phyloP scores from a whole-genome alignment of 2,113 vertebrate genomes.

The Trogon surrucura region DNA sequence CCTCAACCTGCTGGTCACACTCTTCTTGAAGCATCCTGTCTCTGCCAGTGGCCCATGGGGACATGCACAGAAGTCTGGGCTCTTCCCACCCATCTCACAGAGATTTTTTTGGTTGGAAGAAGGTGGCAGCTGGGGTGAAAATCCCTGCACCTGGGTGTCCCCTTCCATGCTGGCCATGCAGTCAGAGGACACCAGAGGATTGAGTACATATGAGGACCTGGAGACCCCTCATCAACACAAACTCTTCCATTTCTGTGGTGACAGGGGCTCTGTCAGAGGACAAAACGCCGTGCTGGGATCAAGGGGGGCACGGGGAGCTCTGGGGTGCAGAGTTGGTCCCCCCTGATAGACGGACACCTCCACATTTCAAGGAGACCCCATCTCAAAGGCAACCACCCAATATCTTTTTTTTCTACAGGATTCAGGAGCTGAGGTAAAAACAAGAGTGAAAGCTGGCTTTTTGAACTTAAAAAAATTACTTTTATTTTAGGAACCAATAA shows the following conservation, averaged over 20 bases:
- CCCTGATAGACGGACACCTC: too few relatives aligned
- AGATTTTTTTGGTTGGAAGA: background rate
- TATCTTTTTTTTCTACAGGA: background rate
- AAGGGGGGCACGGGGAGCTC: too few relatives aligned
- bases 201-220: too few relatives aligned
- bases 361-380: too few relatives aligned
- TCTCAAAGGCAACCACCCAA: background rate
- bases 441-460: background rate
- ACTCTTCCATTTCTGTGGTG: fast-evolving
- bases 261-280: background rate
- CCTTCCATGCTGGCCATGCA: background rate
- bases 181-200: background rate
- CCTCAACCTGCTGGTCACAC: too few relatives aligned
- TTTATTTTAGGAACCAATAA: conserved; percentile 99
- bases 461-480: conserved; percentile 98
- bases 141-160: fast-evolving
- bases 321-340: too few relatives aligned
- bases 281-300: fast-evolving
- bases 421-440: background rate
- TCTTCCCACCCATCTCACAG: background rate
- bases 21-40: too few relatives aligned
- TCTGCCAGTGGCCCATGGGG: background rate
- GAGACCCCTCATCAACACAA: background rate
- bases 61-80: fast-evolving
- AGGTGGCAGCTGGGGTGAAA: background rate